Evolutionary conservation across 2,888 invertebrate genomes (phyloP), one percentile per base, ranked within the genome.

Genomic region (Melanchra persicariae): DNA sequence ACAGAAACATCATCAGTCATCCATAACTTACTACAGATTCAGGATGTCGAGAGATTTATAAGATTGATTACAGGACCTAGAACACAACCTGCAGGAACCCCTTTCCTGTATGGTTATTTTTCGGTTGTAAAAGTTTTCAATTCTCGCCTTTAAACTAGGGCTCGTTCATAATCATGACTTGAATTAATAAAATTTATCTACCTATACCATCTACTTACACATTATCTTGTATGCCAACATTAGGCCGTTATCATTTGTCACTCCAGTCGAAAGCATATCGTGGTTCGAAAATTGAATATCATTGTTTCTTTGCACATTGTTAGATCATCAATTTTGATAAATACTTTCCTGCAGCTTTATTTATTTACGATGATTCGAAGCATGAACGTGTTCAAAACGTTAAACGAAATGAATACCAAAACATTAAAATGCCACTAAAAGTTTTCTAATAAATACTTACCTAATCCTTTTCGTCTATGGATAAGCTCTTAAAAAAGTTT

Each of bases 41-140:
- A 2, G 3, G 6, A 5, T 19, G 6, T 17, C 22, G 4, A 26
- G 10, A 19, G 22, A 49, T 12, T 0, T 26, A 12, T 17, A 57
- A 45, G 7, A 43, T n/a, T 52, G 0, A 57, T 10, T 10, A 19
- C 17, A 19, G 34, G 61, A 6, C 52, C 66, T 10, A 66, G 22
- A 37, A 54, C 2, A 9, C 19, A 49, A 17, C 66, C 79, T 58
- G 52, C 49, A 58, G 49, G 37, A n/a, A 66, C 26, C n/a, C 73
- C 40, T 34, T 9, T 12, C n/a, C 12, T 55, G n/a, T 5, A 49
- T 10, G 37, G 12, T 26, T 26, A 6, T 61, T 45, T 17, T n/a
- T 24, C 22, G 40, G 12, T 7, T 24, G 7, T 40, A 57, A n/a
- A 8, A 4, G 26, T 45, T 55, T 15, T 19, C n/a, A 30, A 7